phyloP scores from a whole-genome alignment of 2,888 invertebrate genomes.

The Lithophane leautieri region DNA sequence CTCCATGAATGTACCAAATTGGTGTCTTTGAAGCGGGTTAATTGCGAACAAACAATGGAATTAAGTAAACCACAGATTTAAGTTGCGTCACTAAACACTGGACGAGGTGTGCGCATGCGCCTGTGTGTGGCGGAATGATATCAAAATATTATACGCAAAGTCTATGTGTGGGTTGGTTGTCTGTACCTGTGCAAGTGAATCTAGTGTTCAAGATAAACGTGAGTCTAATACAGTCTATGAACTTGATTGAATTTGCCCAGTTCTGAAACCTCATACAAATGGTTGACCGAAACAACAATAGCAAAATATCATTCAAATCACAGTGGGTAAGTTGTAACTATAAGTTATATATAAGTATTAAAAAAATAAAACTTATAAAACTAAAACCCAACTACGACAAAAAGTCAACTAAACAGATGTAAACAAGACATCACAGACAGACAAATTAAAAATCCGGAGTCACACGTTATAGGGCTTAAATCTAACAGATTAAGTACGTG shows the following conservation, averaged over 20 bases:
- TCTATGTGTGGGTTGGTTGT: background rate
- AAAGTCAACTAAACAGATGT: no score
- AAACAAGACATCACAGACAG: no score
- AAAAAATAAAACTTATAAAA: no score
- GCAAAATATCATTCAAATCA: background rate
- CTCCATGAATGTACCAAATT: slow-evolving; percentile 69
- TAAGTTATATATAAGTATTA: no score
- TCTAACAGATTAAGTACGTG: no score
- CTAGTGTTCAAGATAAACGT: background rate
- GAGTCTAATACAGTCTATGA: background rate
- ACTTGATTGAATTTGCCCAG: no score
- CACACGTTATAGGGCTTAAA: no score
- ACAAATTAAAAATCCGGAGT: no score
- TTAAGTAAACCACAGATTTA: slow-evolving; percentile 71
- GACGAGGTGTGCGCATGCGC: slow-evolving; percentile 6
- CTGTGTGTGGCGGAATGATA: background rate
- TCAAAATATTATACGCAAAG: background rate
- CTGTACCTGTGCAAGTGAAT: background rate
- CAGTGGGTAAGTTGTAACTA: no score
- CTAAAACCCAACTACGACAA: no score
- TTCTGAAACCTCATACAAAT: background rate
- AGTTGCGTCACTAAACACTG: slow-evolving; percentile 67
- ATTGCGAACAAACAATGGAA: slow-evolving; percentile 79
- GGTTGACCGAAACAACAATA: background rate
- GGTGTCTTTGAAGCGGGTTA: slow-evolving; percentile 82